Conservation (phyloP, 30 jellyfish, hydroid and myxozoan genomes). For the Turritopsis rubra region DNA sequence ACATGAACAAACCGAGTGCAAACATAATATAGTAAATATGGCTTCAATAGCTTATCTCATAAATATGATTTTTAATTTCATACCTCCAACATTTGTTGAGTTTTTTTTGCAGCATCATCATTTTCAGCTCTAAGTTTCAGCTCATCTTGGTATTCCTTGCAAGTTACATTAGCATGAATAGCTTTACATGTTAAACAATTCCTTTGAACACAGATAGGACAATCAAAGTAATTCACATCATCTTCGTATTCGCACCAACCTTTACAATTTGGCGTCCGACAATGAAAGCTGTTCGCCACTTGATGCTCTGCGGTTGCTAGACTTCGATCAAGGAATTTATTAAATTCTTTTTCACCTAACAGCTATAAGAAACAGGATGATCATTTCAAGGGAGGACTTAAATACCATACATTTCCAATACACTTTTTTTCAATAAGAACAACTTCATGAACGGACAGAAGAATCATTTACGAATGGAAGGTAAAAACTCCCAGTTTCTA, state of each 20-base stretch:
- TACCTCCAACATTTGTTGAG: constrained; percentile 81
- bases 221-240: constrained; percentile 60
- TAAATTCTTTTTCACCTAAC: constrained; percentile 45
- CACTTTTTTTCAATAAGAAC: no score
- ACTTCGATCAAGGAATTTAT: constrained; percentile 43
- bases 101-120: constrained; percentile 72
- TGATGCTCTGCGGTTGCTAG: constrained; percentile 58
- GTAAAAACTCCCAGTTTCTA: no score
- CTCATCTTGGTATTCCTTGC: constrained; percentile 87
- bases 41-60: neutral
- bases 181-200: constrained; percentile 86
- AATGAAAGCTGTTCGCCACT: constrained; percentile 64
- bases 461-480: neutral
- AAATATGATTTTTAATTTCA: neutral
- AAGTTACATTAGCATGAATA: constrained; percentile 56
- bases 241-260: constrained; percentile 87
- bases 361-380: constrained; percentile 41
- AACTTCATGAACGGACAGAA: neutral
- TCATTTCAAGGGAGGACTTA: neutral
- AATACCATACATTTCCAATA: no score
- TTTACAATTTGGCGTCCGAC: constrained; percentile 58
- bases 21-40: no score
- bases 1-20: neutral
- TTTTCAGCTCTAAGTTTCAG: constrained; percentile 49
- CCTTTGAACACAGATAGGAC: constrained; percentile 46